phyloP scores from a whole-genome alignment of 2,113 vertebrate species.

The Sceloporus undulatus region DNA sequence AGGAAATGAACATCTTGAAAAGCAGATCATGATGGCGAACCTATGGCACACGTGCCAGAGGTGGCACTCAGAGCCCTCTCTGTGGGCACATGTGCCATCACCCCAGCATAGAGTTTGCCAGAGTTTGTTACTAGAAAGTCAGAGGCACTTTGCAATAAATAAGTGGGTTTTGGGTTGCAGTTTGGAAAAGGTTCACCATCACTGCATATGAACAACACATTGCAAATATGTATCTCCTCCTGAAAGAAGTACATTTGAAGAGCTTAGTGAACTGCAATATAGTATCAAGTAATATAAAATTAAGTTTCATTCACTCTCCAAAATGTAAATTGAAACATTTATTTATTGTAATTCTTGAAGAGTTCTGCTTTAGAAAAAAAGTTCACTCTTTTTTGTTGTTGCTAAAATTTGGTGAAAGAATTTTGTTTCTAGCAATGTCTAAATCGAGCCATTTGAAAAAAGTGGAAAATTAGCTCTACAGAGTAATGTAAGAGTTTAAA shows the following conservation, averaged over 20 bases:
- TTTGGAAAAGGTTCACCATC: no score
- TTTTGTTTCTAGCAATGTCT: not conserved
- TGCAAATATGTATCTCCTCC: not conserved
- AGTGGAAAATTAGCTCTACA: not conserved
- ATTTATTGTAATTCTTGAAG: not conserved
- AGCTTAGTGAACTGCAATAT: not conserved
- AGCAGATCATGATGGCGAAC: no score
- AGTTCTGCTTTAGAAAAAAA: not conserved
- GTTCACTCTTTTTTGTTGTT: not conserved
- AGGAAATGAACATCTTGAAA: no score
- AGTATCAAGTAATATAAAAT: not conserved
- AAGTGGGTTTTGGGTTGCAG: no score
- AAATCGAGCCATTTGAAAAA: not conserved
- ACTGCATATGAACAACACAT: not conserved
- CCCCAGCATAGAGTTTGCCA: no score
- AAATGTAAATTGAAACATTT: not conserved
- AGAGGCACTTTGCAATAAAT: no score
- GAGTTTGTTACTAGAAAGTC: no score
- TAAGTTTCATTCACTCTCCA: not conserved
- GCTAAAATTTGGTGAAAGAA: not conserved
- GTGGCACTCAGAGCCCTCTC: no score
- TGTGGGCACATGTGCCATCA: no score
- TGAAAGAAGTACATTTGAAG: not conserved
- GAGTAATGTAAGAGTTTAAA: not conserved
- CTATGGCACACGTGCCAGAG: no score